These are phyloP conservation scores for Platysteira castanea DNA, from an alignment of 2,113 vertebrate species.

Conservation along the genomic window DNA sequence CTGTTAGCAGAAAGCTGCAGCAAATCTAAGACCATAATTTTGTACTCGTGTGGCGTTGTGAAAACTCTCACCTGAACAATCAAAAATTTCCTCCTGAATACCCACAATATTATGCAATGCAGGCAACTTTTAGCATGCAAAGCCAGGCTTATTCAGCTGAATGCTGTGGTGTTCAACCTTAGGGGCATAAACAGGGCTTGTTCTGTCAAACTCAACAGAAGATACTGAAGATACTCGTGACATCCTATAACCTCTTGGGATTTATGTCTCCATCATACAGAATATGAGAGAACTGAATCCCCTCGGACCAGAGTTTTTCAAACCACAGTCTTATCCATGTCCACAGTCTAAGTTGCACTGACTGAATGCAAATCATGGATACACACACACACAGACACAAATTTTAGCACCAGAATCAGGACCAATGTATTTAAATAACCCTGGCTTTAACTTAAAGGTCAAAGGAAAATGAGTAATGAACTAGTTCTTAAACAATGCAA, in stretches of 20 bases:
- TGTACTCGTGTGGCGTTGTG: accelerated
- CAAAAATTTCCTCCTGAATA: not conserved
- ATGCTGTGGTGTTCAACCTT: not conserved
- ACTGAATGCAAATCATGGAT: not conserved
- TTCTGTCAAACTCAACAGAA: not conserved
- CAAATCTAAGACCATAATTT: not conserved
- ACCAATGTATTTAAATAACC: not conserved
- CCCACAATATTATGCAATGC: not conserved
- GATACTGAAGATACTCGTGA: not conserved
- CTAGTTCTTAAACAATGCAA: constrained; percentile 56
- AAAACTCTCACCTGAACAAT: not conserved
- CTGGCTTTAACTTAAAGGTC: constrained; percentile 63
- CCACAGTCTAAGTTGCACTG: not conserved
- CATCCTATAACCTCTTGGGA: not conserved
- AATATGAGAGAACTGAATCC: not conserved
- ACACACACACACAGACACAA: too few relatives aligned
- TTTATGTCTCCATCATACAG: not conserved
- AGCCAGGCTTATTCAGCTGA: not conserved
- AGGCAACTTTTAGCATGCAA: not conserved
- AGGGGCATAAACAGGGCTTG: not conserved
- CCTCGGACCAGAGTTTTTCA: not conserved
- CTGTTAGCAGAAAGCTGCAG: not conserved
- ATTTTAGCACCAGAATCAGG: not conserved
- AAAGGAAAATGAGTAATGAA: constrained; percentile 68
- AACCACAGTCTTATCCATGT: not conserved